phyloP scores from a whole-genome alignment of 2,888 invertebrate species.

The Drosophila peninsularis region DNA sequence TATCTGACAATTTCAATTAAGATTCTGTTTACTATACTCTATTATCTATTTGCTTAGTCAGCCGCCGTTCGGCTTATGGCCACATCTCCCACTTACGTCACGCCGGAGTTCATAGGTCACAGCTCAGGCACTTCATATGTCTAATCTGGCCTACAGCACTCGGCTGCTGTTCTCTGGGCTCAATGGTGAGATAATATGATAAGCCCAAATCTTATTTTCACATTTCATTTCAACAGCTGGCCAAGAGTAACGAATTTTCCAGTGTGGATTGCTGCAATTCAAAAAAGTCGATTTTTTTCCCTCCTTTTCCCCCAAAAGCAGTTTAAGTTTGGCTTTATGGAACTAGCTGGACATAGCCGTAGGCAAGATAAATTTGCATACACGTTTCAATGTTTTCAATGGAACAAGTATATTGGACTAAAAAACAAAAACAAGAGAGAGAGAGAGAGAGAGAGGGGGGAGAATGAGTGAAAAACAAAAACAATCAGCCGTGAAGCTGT shows the following conservation, averaged over 20 bases:
- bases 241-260: neutral
- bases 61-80: neutral
- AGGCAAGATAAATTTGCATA: constrained; percentile 58
- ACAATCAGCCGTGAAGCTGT: constrained; percentile 37
- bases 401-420: constrained; percentile 29
- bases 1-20: too few relatives aligned
- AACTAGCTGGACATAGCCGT: constrained; percentile 24
- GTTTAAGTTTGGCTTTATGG: constrained; percentile 37
- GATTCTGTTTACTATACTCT: neutral
- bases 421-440: constrained; percentile 12
- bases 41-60: neutral
- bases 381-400: constrained; percentile 50
- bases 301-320: neutral
- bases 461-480: constrained; percentile 22
- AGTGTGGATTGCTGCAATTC: constrained; percentile 11
- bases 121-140: neutral
- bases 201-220: neutral
- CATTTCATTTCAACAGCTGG: constrained; percentile 3
- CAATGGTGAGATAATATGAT: neutral
- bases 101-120: neutral
- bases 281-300: neutral
- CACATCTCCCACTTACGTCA: neutral
- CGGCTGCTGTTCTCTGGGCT: neutral
- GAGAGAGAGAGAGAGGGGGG: neutral
- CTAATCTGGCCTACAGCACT: neutral